phyloP scores from a whole-genome alignment of 2,888 invertebrate species.

The Aethes cnicana region DNA sequence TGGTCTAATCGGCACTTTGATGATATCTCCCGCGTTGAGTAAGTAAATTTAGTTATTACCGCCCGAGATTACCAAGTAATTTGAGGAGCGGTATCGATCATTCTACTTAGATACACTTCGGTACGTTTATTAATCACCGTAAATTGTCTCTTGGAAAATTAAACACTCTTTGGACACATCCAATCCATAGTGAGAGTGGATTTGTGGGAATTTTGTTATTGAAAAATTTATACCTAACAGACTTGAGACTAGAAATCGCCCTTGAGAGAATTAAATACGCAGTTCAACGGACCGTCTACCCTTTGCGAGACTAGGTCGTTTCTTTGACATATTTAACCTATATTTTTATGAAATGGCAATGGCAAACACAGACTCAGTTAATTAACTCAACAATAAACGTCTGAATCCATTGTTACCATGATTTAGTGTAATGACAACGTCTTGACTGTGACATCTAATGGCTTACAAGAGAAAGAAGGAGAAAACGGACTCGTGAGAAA shows the following conservation, averaged over 20 bases:
- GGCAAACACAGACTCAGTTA: too few species aligned
- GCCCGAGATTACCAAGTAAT: slow-evolving; percentile 66
- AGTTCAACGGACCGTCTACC: slow-evolving; percentile 60
- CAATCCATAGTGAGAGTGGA: slow-evolving; percentile 2
- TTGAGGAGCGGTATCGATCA: slow-evolving; percentile 68
- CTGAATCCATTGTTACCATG: slow-evolving; percentile 4
- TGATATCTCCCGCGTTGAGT: slow-evolving; percentile 55
- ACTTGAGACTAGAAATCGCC: slow-evolving; percentile 21
- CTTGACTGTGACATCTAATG: slow-evolving; percentile 16
- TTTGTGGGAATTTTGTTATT: slow-evolving; percentile 14
- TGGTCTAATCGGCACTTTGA: slow-evolving; percentile 57
- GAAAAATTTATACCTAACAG: slow-evolving; percentile 14
- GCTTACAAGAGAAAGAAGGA: slow-evolving; percentile 13
- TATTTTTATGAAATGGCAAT: too few species aligned
- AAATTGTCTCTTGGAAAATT: neutral
- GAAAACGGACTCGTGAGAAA: slow-evolving; percentile 23
- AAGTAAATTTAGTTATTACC: slow-evolving; percentile 76
- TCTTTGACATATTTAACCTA: slow-evolving; percentile 23
- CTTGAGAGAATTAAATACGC: slow-evolving; percentile 23
- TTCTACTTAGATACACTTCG: slow-evolving; percentile 36
- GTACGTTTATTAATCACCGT: slow-evolving; percentile 13
- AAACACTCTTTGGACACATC: neutral
- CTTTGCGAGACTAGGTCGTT: slow-evolving; percentile 43
- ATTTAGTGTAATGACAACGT: slow-evolving; percentile 4
- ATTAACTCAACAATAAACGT: neutral